These are phyloP conservation scores for Choristoneura fumiferana DNA, from an alignment of 1,140 invertebrate species.

Conservation along the genomic window DNA sequence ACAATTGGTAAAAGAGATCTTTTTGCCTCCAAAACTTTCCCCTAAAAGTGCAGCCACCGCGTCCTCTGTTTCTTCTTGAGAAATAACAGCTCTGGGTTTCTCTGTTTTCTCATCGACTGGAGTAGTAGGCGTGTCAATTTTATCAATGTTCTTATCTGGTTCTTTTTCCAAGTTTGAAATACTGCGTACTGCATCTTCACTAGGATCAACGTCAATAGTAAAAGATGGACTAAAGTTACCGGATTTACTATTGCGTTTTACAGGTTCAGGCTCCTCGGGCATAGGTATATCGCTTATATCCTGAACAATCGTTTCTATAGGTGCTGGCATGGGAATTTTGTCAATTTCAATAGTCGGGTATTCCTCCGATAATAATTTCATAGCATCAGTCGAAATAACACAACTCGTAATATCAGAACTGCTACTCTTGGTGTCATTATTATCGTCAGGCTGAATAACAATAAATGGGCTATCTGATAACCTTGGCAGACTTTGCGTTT, in stretches of 20 bases:
- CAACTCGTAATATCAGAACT: slow-evolving; percentile 34
- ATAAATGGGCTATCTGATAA: slow-evolving; percentile 70
- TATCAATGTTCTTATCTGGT: slow-evolving; percentile 41
- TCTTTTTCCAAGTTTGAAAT: slow-evolving; percentile 64
- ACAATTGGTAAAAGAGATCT: slow-evolving; percentile 73
- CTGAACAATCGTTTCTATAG: slow-evolving; percentile 57
- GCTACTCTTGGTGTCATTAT: slow-evolving; percentile 33
- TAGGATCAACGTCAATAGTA: slow-evolving; percentile 80
- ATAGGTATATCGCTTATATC: slow-evolving; percentile 64
- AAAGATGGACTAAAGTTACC: slow-evolving; percentile 38
- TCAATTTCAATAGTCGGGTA: slow-evolving; percentile 35
- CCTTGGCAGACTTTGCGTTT: slow-evolving; percentile 71
- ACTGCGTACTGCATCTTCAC: slow-evolving; percentile 87
- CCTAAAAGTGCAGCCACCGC: slow-evolving; percentile 92
- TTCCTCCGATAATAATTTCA: slow-evolving; percentile 1
- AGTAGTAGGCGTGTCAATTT: slow-evolving; percentile 40
- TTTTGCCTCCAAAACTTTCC: slow-evolving; percentile 86
- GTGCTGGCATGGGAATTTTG: slow-evolving; percentile 63
- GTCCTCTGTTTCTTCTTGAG: slow-evolving; percentile 95
- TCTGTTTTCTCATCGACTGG: slow-evolving; percentile 83
- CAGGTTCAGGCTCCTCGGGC: slow-evolving; percentile 47
- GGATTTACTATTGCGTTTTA: slow-evolving; percentile 42
- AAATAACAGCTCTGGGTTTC: slow-evolving; percentile 90
- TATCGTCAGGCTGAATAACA: slow-evolving; percentile 35
- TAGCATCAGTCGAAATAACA: slow-evolving; percentile 36